Evolutionary conservation across 2,888 invertebrate species (phyloP).

Genomic region (Brachynemurus nebulosus): DNA sequence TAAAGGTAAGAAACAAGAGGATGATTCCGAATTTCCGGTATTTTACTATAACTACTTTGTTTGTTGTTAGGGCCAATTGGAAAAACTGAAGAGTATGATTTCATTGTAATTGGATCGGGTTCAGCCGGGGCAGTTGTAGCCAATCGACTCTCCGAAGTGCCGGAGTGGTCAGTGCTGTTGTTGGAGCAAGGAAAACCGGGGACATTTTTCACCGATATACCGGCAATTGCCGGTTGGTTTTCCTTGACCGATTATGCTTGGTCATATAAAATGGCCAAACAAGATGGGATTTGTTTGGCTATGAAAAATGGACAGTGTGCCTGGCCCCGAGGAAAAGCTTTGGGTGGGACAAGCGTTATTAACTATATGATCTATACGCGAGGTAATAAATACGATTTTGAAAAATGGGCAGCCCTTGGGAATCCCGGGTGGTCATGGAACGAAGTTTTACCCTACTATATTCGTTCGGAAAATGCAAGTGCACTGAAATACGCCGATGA

Average conservation of each 20-base stretch:
- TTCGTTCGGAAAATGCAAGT: slow-evolving; percentile 28
- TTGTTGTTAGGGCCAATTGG: neutral
- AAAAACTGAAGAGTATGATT: slow-evolving; percentile 32
- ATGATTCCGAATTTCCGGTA: neutral
- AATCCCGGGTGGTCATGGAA: slow-evolving; percentile 39
- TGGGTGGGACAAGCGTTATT: slow-evolving; percentile 36
- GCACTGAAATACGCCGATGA: slow-evolving; percentile 25
- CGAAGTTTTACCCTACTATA: slow-evolving; percentile 33
- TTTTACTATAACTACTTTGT: neutral
- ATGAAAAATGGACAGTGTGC: slow-evolving; percentile 29
- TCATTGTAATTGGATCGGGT: slow-evolving; percentile 45
- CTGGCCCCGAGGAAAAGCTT: slow-evolving; percentile 40
- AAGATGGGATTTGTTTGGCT: slow-evolving; percentile 40
- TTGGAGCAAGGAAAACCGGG: slow-evolving; percentile 38
- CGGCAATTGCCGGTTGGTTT: slow-evolving; percentile 32
- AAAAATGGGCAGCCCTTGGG: slow-evolving; percentile 45
- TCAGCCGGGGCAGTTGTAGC: slow-evolving; percentile 50
- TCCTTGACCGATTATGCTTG: slow-evolving; percentile 35
- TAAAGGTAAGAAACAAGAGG: neutral
- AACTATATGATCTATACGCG: slow-evolving; percentile 42
- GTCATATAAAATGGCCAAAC: slow-evolving; percentile 40
- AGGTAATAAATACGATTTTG: slow-evolving; percentile 53
- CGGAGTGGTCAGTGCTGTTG: slow-evolving; percentile 33
- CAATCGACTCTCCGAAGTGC: slow-evolving; percentile 42
- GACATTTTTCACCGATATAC: slow-evolving; percentile 32